These are phyloP conservation scores for Oreortyx pictus DNA, from an alignment of 2,797 vertebrate genomes.

Conservation along the genomic window DNA sequence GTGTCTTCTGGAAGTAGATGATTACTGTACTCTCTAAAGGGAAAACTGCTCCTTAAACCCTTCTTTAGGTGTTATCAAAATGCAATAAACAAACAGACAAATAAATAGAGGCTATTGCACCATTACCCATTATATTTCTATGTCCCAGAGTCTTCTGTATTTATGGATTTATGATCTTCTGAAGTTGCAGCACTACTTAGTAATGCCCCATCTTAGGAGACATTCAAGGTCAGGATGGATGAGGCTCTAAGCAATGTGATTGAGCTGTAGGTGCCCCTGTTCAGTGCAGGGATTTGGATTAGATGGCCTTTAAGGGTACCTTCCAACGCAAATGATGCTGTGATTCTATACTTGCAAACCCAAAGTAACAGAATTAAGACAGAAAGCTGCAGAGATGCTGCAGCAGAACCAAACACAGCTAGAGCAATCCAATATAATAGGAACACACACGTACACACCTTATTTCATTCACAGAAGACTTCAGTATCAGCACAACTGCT, in stretches of 20 bases:
- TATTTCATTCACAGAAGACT: background rate
- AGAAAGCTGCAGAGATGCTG: background rate
- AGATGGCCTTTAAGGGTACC: too few species aligned
- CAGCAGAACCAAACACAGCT: background rate
- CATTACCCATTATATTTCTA: background rate
- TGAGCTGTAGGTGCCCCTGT: too few species aligned
- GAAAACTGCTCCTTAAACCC: background rate
- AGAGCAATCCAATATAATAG: background rate
- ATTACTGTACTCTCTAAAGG: background rate
- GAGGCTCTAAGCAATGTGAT: too few species aligned
- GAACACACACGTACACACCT: background rate
- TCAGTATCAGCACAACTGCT: background rate
- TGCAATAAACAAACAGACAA: background rate
- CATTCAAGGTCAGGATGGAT: too few species aligned
- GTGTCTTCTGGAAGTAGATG: background rate
- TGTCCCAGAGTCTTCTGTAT: background rate
- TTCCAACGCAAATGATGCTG: too few species aligned
- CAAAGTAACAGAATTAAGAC: background rate
- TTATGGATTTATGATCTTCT: background rate
- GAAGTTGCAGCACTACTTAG: background rate
- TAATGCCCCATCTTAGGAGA: too few species aligned
- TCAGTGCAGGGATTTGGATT: too few species aligned
- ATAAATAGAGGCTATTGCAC: background rate
- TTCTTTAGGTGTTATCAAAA: background rate
- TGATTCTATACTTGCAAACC: background rate